Evolutionary conservation across 2,113 vertebrate species (phyloP), one percentile per base, ranked within the genome.

Genomic region (Stomatorhinus ivindoensis): DNA sequence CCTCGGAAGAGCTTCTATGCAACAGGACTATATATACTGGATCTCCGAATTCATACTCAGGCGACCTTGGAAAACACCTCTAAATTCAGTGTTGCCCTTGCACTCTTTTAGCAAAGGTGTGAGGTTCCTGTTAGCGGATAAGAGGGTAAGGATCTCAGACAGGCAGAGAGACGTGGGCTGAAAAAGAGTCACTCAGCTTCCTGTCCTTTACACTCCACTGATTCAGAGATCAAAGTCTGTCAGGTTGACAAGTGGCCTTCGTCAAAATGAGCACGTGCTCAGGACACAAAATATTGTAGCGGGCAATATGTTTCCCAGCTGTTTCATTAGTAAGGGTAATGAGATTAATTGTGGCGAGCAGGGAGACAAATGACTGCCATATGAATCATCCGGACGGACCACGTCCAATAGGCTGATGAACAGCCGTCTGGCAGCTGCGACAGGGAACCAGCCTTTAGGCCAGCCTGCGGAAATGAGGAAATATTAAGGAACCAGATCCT

Each of bases 301-400:
- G 21, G 85, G 27, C 87, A 87, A 87, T 65, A 61, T 87, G 87
- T 87, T 87, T 53, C 15, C 31, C 19, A 27, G 50, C 48, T 87
- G 48, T 82, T 90, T 90, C 85, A 73, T 27, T 87, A 69, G 47
- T 58, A 80, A 87, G 31, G 24, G 31, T 90, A 90, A 90, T 53
- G 65, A 80, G 85, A 90, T 87, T 90, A 90, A 87, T 90, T 87
- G 58, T 15, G n/a, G 48, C 3, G 31, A 89, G 27, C 35, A 87
- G 89, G 87, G 21, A 80, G 47, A 39, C n/a, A 87, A 80, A 80
- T 50, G 17, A 55, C 21, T 39, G 48, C 35, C 31, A 6, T 19
- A 80, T 87, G 47, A 89, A 89, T 89, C 86, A 90, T 53, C 42
- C 24, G 42, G 65, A 87, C 48, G 19, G 15, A 11, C 15, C 9